These are phyloP conservation scores for Hapalemur alaotrensis DNA, from an alignment of 2,797 vertebrate genomes.

Conservation along the genomic window DNA sequence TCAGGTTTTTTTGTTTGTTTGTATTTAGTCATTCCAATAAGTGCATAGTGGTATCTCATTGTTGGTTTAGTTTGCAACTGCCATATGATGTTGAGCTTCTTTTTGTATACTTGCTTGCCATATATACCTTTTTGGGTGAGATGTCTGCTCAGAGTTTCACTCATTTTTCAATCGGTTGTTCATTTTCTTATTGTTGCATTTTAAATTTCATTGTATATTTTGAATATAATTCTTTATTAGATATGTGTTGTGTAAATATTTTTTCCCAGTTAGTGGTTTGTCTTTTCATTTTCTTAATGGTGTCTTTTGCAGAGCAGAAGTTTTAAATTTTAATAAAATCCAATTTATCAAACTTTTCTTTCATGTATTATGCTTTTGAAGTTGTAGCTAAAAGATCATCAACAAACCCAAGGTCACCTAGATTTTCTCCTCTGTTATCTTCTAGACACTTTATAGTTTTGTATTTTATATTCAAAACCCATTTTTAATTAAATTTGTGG, in stretches of 20 bases:
- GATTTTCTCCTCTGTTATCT: not conserved
- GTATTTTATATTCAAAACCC: not conserved
- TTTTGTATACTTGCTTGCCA: not conserved
- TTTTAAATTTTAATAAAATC: not conserved
- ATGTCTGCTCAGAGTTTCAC: not conserved
- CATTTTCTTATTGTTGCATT: not conserved
- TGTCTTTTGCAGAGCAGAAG: not conserved
- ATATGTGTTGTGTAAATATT: not conserved
- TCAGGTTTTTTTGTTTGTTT: not conserved
- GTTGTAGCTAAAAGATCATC: not conserved
- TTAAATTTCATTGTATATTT: not conserved
- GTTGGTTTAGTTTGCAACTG: not conserved
- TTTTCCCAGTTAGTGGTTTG: not conserved
- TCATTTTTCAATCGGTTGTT: not conserved
- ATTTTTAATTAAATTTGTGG: not conserved
- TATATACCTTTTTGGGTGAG: not conserved
- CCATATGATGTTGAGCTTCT: not conserved
- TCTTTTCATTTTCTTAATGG: not conserved
- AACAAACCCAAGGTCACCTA: not conserved
- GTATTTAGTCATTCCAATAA: not conserved
- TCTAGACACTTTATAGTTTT: not conserved
- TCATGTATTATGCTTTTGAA: not conserved
- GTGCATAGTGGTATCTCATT: not conserved
- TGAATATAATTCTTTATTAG: not conserved
- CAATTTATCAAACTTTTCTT: not conserved